Conservation (phyloP, 1,140 invertebrate genomes). For the Lutraria rhynchaena region DNA sequence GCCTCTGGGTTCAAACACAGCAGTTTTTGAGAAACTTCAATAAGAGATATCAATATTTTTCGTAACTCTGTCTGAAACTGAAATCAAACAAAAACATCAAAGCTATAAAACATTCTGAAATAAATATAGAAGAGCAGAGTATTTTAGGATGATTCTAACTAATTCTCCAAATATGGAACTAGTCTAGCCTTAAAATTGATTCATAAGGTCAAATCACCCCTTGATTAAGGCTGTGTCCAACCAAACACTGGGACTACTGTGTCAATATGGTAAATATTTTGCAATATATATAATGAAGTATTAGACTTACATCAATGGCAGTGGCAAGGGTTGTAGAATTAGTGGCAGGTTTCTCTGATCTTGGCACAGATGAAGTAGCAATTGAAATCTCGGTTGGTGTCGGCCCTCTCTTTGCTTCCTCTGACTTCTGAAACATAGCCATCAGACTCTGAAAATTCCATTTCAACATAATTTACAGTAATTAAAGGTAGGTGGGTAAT, state of each 20-base stretch:
- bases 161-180: no score
- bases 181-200: no score
- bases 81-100: no score
- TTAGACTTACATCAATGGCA: constrained; percentile 16
- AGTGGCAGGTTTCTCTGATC: constrained; percentile 18
- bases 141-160: no score
- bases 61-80: constrained; percentile 86
- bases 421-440: constrained; percentile 69
- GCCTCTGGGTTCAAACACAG: constrained; percentile 85
- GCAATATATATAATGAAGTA: no score
- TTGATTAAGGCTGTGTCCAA: no score
- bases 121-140: no score
- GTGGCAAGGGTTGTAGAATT: background rate
- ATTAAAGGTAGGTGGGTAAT: no score
- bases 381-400: constrained; percentile 76
- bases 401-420: constrained; percentile 76
- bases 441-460: constrained; percentile 32
- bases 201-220: no score
- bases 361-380: constrained; percentile 75
- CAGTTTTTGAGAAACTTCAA: constrained; percentile 86
- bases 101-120: no score
- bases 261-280: background rate
- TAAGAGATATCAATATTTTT: constrained; percentile 86
- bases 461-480: no score
- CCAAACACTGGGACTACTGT: no score